Evolutionary conservation across 2,113 vertebrate genomes (phyloP), one percentile per base, ranked within the genome.

Genomic region (Heterotilapia buettikoferi): DNA sequence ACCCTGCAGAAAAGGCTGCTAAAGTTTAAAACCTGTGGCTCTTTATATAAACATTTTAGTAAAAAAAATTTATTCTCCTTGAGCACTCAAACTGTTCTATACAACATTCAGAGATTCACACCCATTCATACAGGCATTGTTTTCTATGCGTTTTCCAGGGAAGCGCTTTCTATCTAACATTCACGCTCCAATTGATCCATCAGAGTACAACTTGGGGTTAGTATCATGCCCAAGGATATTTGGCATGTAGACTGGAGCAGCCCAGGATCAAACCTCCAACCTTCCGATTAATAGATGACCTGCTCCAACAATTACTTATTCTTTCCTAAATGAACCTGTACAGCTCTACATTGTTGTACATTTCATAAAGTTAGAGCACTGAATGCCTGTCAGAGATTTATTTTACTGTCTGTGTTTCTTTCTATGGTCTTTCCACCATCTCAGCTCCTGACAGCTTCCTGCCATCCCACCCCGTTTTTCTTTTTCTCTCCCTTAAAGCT

Each of bases 401-500:
- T 33, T 66, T 12, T 36, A 12, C 0, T 66, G 31, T 63, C 16
- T 66, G 18, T 36, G 3, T 66, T n/a, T n/a, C 61, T 66, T 66
- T 11, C 61, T 66, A 33, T 68, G 63, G 33, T 68, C 36, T 68
- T 68, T 40, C 63, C 63, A 68, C 63, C 63, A 68, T 40, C 7
- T 68, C 19, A 40, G 36, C 63, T 68, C n/a, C 36, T 36, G 31
- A 36, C 36, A n/a, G 9, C 56, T 59, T 16, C 56, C 56, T 59
- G 56, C 24, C 24, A 38, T 66, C 31, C 31, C 26, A 36, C 61
- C 61, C 31, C 1, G 0, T 36, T n/a, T 36, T 36, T 10, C 2
- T 63, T 63, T 36, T 63, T 0, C 9, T 36, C 16, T 63, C 29
- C 8, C 7, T 19, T 6, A 61, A 61, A 18, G 26, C 0, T 0